These are phyloP conservation scores for Callocephalon fimbriatum DNA, from an alignment of 2,113 vertebrate genomes.

Conservation along the genomic window DNA sequence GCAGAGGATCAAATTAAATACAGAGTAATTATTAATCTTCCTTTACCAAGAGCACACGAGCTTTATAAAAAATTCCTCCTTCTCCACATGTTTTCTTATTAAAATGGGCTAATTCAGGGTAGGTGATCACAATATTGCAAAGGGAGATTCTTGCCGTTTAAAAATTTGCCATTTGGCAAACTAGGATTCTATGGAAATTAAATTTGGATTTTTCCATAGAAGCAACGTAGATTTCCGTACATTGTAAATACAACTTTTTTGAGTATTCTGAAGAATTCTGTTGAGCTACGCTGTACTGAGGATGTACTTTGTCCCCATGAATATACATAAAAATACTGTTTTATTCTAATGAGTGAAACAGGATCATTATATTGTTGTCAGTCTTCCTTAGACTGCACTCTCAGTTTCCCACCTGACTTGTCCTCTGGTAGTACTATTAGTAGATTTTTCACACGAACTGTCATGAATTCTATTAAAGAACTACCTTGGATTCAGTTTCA, in stretches of 20 bases:
- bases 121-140: neutral
- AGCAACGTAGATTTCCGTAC: neutral
- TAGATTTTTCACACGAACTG: neutral
- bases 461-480: neutral
- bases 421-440: neutral
- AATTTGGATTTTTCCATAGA: neutral
- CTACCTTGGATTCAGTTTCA: neutral
- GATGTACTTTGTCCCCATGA: neutral
- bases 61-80: neutral
- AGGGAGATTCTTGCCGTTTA: neutral
- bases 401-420: neutral
- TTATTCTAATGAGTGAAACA: neutral
- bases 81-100: neutral
- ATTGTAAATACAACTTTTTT: neutral
- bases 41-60: neutral
- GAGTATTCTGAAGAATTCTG: neutral
- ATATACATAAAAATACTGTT: neutral
- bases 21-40: neutral
- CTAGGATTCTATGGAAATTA: neutral
- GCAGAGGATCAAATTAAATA: slow-evolving; percentile 15
- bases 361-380: neutral
- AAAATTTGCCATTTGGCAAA: neutral
- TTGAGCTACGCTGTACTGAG: neutral
- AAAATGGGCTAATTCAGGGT: neutral
- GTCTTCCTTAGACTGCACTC: neutral